Conservation (phyloP, 2,113 vertebrate species). For the Nerophis ophidion region DNA sequence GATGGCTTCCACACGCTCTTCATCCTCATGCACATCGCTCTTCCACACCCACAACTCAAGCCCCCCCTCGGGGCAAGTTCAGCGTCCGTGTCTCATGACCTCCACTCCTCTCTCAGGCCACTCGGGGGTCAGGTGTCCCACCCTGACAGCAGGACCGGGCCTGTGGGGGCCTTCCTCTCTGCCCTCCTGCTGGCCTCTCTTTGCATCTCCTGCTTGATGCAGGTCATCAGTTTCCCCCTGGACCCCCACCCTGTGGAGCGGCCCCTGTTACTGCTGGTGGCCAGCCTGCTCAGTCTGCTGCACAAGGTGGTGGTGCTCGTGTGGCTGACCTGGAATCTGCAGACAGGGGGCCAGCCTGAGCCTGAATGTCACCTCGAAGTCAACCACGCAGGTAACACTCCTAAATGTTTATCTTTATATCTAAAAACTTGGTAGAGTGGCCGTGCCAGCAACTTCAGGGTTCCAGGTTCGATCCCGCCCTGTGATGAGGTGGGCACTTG, state of each 20-base stretch:
- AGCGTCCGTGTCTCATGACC: not conserved
- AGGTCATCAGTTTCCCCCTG: constrained; percentile 57
- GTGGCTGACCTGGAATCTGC: constrained; percentile 28
- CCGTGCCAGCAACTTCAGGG: too few species aligned
- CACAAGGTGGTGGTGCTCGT: constrained; percentile 49
- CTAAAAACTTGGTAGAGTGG: too few species aligned
- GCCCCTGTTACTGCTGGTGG: constrained; percentile 53
- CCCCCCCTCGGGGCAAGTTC: not conserved
- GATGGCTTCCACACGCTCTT: constrained; percentile 72
- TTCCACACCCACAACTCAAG: constrained; percentile 13
- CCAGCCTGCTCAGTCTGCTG: constrained; percentile 50
- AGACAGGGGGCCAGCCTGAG: not conserved
- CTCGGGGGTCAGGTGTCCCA: constrained; percentile 12
- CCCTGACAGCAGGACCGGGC: constrained; percentile 39
- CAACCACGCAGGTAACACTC: constrained; percentile 42
- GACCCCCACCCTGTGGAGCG: constrained; percentile 48
- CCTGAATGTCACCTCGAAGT: constrained; percentile 11
- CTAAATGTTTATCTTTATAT: not conserved
- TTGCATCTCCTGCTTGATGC: constrained; percentile 58
- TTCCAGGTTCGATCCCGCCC: too few species aligned
- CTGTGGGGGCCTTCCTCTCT: constrained; percentile 59
- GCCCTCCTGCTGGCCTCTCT: constrained; percentile 64
- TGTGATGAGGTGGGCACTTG: too few species aligned
- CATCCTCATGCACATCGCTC: constrained; percentile 53
- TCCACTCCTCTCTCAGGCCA: not conserved